These are phyloP conservation scores for Rotaria sp. DNA, from an alignment of 2,888 invertebrate genomes.

Conservation along the genomic window DNA sequence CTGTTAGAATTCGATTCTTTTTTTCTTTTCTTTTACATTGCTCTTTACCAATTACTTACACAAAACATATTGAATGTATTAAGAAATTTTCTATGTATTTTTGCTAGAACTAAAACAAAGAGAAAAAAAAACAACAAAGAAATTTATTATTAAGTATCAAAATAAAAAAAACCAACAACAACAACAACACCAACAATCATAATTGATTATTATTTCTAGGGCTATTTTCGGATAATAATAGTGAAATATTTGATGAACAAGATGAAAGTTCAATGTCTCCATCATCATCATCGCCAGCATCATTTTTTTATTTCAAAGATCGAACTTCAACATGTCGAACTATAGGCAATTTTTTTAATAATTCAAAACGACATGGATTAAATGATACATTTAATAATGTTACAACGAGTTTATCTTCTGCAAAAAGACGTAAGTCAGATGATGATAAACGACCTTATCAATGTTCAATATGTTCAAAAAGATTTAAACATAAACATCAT, in stretches of 20 bases:
- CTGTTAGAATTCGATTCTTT: background rate
- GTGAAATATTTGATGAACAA: background rate
- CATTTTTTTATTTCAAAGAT: background rate
- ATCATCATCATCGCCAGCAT: background rate
- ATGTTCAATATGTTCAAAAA: constrained; percentile 32
- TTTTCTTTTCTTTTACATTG: background rate
- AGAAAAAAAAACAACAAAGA: background rate
- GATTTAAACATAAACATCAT: constrained; percentile 40
- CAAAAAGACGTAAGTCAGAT: background rate
- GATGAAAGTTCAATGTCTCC: background rate
- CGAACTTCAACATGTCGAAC: background rate
- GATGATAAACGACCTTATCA: constrained; percentile 15
- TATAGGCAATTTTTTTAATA: background rate
- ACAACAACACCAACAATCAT: background rate
- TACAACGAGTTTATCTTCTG: background rate
- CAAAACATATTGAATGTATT: background rate
- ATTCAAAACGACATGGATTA: background rate
- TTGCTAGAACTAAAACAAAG: background rate
- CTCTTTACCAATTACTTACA: background rate
- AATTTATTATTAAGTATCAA: background rate
- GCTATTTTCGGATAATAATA: background rate
- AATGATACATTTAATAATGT: too few species aligned
- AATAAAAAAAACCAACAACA: background rate
- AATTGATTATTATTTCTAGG: background rate
- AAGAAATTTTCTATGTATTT: background rate